phyloP scores from a whole-genome alignment of 2,888 invertebrate species.

The Drosophila anomalata region DNA sequence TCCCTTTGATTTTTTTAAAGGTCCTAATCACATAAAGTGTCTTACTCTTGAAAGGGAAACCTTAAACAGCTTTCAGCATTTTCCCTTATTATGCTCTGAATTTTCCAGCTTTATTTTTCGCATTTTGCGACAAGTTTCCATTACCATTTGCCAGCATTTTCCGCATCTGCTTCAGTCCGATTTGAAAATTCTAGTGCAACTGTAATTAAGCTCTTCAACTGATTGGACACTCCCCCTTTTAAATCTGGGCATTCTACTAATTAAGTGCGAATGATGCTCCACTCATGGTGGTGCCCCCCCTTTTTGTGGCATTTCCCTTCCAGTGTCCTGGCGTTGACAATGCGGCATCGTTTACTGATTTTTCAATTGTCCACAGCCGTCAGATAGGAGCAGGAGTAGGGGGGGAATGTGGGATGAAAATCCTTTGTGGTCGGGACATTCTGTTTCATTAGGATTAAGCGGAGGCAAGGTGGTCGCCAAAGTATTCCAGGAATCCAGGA shows the following conservation, averaged over 20 bases:
- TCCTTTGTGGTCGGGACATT: slow-evolving; percentile 24
- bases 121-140: slow-evolving; percentile 26
- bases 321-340: slow-evolving; percentile 37
- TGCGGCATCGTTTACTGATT: slow-evolving; percentile 51
- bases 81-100: slow-evolving; percentile 6
- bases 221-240: slow-evolving; percentile 46
- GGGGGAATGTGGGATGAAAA: background rate
- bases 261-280: slow-evolving; percentile 46
- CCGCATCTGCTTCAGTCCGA: slow-evolving; percentile 33
- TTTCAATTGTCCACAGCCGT: slow-evolving; percentile 47
- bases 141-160: slow-evolving; percentile 2
- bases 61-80: slow-evolving; percentile 15
- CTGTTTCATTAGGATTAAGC: slow-evolving; percentile 44
- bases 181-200: slow-evolving; percentile 25
- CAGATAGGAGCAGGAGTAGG: slow-evolving; percentile 1
- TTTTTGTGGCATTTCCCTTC: slow-evolving; percentile 3
- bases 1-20: background rate
- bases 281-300: slow-evolving; percentile 24
- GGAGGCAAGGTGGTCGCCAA: slow-evolving; percentile 12
- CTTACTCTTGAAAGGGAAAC: slow-evolving; percentile 16
- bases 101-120: slow-evolving; percentile 19
- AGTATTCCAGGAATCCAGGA: slow-evolving; percentile 42
- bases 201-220: slow-evolving; percentile 47
- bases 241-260: slow-evolving; percentile 48
- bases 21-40: slow-evolving; percentile 28